Evolutionary conservation across 2,113 vertebrate genomes (phyloP).

Genomic region (Lepus americanus): DNA sequence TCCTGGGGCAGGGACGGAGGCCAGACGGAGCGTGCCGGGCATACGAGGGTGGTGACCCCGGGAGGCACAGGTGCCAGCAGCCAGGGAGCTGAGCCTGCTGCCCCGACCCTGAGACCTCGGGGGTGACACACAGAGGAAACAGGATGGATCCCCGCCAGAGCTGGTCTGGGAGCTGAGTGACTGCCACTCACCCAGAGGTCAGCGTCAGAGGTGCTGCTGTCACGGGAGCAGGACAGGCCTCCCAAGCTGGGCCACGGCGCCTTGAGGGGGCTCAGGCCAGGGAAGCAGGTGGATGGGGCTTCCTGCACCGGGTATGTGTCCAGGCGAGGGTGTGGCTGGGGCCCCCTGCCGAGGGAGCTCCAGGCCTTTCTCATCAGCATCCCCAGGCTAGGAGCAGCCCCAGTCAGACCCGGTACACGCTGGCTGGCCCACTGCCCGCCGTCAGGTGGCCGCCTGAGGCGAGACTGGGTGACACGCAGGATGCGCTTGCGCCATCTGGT

Average conservation of each 20-base stretch:
- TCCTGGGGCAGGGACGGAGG: not conserved
- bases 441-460: no score
- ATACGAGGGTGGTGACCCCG: accelerated
- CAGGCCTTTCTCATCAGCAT: not conserved
- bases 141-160: accelerated
- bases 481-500: no score
- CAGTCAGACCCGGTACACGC: no score
- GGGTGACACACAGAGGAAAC: no score
- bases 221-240: accelerated
- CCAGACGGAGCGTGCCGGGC: not conserved
- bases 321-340: no score
- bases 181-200: accelerated
- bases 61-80: not conserved
- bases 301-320: no score
- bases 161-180: no score
- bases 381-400: not conserved
- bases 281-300: not conserved
- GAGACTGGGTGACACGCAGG: no score
- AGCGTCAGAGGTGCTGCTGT: not conserved
- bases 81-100: accelerated
- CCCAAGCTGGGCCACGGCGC: not conserved
- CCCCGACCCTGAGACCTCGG: no score
- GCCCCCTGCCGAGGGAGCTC: not conserved
- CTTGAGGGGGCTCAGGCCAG: not conserved
- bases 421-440: no score